A percentile compares a stretch with the other conserved stretches of the same genome.
Evolutionary conservation across 37 sponge, comb jelly and placozoan species (phyloP).

Genomic region (Tethya wilhelma): DNA sequence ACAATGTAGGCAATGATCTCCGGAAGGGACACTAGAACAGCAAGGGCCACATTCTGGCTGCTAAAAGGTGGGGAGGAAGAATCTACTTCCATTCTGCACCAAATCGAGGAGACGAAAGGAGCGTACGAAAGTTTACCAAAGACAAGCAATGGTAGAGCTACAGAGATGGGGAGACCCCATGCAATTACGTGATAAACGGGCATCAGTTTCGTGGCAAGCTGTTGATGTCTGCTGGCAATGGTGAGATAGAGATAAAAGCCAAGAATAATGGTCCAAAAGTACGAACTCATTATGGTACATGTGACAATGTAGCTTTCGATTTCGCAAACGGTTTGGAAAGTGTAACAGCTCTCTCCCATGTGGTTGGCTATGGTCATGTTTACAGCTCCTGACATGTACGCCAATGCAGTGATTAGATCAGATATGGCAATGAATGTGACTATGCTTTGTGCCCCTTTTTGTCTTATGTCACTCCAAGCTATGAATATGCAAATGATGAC

Average conservation of each 20-base stretch:
- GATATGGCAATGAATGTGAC: no score
- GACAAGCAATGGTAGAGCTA: conserved; percentile 5
- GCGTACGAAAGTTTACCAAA: conserved; percentile 35
- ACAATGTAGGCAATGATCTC: conserved; percentile 33
- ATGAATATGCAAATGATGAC: no score
- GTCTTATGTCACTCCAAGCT: no score
- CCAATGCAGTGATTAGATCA: no score
- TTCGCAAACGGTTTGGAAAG: conserved; percentile 27
- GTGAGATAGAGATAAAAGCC: conserved; percentile 47
- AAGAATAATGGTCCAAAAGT: conserved; percentile 57
- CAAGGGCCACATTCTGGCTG: neutral
- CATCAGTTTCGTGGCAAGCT: conserved; percentile 10
- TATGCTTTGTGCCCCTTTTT: no score
- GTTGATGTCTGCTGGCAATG: neutral
- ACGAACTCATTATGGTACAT: conserved; percentile 35
- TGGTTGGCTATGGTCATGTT: no score
- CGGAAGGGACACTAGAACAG: neutral
- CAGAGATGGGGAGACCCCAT: conserved; percentile 18
- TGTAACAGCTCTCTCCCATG: neutral
- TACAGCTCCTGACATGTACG: no score
- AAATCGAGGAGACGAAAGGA: conserved; percentile 1
- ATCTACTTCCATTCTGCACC: conserved; percentile 44
- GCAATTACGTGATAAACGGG: conserved; percentile 36
- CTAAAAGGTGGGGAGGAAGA: neutral
- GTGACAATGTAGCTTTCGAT: conserved; percentile 52